These are phyloP conservation scores for Prionailurus viverrinus DNA, from an alignment of 2,113 vertebrate genomes.

Conservation along the genomic window DNA sequence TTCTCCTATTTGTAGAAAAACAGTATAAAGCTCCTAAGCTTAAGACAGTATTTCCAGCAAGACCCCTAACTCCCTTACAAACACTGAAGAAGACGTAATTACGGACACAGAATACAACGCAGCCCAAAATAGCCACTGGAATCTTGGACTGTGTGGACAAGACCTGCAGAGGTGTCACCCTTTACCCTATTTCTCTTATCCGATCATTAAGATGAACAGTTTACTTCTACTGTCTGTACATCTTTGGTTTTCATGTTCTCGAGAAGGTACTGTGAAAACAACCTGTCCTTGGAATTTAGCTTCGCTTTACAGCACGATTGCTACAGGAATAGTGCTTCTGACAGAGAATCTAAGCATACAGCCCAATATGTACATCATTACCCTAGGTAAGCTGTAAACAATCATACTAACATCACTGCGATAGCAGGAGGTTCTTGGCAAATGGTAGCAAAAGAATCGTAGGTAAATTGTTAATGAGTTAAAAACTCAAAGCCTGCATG, in stretches of 20 bases:
- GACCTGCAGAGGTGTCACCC: not conserved
- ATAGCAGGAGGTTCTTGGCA: conserved; percentile 27
- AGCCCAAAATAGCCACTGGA: not conserved
- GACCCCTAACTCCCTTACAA: not conserved
- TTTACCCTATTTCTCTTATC: not conserved
- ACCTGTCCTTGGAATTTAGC: not conserved
- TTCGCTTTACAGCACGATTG: not conserved
- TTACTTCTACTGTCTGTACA: not conserved
- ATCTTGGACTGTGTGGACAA: not conserved
- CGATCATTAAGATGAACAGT: not conserved
- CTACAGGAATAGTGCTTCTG: not conserved
- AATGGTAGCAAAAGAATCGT: not conserved
- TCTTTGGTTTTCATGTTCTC: not conserved
- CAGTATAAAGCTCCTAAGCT: not conserved
- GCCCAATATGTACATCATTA: not conserved
- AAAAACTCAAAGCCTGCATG: not conserved
- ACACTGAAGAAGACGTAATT: not conserved
- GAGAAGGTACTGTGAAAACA: not conserved
- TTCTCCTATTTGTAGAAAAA: not conserved
- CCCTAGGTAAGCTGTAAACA: not conserved
- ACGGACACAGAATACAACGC: not conserved
- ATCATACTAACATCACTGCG: not conserved
- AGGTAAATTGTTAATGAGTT: not conserved
- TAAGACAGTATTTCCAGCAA: not conserved
- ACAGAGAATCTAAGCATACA: not conserved